Base-by-base conservation (phyloP, 2,113 vertebrate genomes). In the Aspidoscelis tigris region DNA sequence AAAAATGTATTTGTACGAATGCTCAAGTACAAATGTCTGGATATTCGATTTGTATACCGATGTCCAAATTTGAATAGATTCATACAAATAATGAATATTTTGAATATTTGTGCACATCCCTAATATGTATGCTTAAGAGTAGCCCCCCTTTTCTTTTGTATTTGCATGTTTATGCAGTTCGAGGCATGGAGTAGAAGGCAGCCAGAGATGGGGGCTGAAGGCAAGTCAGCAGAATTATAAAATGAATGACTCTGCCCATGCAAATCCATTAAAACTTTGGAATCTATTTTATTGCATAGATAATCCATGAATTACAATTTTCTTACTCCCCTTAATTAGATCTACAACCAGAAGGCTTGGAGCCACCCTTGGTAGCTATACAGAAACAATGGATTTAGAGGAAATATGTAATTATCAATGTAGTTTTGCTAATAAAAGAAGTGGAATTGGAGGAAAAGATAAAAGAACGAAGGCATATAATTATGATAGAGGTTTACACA, bases 361-460 rank as follows among this genome's bases (percentile, higher is more conserved):
- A 84, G 90, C 81, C 82, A 75, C 90, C 91, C 94, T 94, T 92
- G 88, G 88, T 93, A 92, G 94, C 90, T 86, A 82, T 82, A 91
- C 90, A 88, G 89, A 87, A 86, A 86, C 91, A 80, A 85, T 88
- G 78, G 90, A 88, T 61, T 76, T 93, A 89, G 88, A 81, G 84
- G 71, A 89, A 87, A 84, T 86, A 61, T 87, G 43, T 88, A 92
- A 95, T 93, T 92, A 84, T 90, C 94, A 78, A 93, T 89, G 81
- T 12, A 4, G 84, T 88, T 87, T 72, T 87, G 69, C 71, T 84
- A 89, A 84, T 88, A 87, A 81, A 81, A 88, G 86, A 77, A 82
- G 86, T 88, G 64, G 16, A 90, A 66, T 66, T 88, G 92, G 80
- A 91, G 92, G 89, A 90, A 0, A 3, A 88, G 80, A 88, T 71